Base-by-base conservation (phyloP, 2,113 vertebrate genomes). In the Aviceda subcristata region DNA sequence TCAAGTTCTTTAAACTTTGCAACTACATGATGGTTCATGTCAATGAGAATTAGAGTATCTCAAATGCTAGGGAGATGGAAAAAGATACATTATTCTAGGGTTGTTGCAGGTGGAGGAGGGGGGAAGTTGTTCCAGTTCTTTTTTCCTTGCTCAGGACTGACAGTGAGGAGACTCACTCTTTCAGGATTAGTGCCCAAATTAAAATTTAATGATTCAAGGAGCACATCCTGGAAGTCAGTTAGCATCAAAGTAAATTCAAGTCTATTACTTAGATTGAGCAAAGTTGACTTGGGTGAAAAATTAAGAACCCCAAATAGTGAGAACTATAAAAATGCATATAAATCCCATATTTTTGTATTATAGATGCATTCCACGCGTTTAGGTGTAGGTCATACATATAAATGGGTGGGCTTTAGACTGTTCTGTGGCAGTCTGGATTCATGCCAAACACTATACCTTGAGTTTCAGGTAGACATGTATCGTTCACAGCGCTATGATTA, bases 291-390 rank as follows among this genome's bases (percentile, higher is more conserved):
- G 19, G 30, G 34, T 30, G 15, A 13, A 30, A 69, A 73, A 43
- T 17, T 29, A 79, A 18, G 24, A 91, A 62, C 0, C 0, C 4
- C 48, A 67, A 59, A 22, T 10, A 83, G 4, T 4, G 1, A 63
- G 39, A 86, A 86, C 22, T 59, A 36, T 30, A 51, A 59, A 88
- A 77, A 76, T 16, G 16, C 6, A 0, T 41, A 67, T 38, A 11
- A 29, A 7, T 41, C 16, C 41, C 30, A 5, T 14, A 39, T 55
- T 64, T 91, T 29, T 32, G 13, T 17, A 84, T 46, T 91, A 68
- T 8, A 63, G 34, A 78, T n/a, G 34, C 22, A 62, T 43, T 36
- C 45, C 26, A 41, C 14, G 3, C 5, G 60, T 19, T 55, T 73
- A 77, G 13, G 8, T 14, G 16, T 3, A 85, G 14, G 22, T 38